Conservation (phyloP, 1,140 invertebrate species). For the Nephila pilipes region DNA sequence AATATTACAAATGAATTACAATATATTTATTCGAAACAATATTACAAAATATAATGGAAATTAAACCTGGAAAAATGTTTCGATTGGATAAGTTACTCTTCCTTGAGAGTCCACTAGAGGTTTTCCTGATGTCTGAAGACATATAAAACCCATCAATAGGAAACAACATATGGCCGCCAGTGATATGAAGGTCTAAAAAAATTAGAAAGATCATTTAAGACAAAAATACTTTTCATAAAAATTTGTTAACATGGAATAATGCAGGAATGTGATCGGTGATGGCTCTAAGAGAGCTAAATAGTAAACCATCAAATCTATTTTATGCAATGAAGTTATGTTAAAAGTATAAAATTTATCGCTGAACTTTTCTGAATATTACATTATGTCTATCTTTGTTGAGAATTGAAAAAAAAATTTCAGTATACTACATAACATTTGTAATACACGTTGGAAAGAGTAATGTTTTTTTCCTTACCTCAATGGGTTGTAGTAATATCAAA, state of each 20-base stretch:
- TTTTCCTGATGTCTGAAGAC: conserved; percentile 86
- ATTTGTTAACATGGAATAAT: too few relatives aligned
- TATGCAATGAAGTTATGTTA: too few relatives aligned
- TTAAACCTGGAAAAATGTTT: conserved; percentile 82
- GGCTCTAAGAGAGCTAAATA: too few relatives aligned
- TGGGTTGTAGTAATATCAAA: conserved; percentile 87
- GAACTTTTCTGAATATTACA: too few relatives aligned
- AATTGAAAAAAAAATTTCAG: not conserved
- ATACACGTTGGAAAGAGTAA: not conserved
- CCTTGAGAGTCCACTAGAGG: conserved; percentile 81
- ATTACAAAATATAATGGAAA: not conserved
- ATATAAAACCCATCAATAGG: conserved; percentile 85
- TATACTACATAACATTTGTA: not conserved
- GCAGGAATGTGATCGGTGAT: too few relatives aligned
- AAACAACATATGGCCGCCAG: conserved; percentile 83
- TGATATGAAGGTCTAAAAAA: conserved; percentile 85
- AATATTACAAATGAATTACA: not conserved
- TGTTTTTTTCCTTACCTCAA: conserved; percentile 83
- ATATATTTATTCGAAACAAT: not conserved
- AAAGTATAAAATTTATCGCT: too few relatives aligned
- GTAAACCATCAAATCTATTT: too few relatives aligned
- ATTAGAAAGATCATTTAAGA: too few relatives aligned
- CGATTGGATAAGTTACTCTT: conserved; percentile 83
- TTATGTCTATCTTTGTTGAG: too few relatives aligned
- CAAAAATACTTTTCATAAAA: too few relatives aligned